A percentile compares a stretch with the other conserved stretches of the same genome.
These are phyloP conservation scores for Ichneumoninae sp. DNA, from an alignment of 2,888 invertebrate species.

Conservation along the genomic window DNA sequence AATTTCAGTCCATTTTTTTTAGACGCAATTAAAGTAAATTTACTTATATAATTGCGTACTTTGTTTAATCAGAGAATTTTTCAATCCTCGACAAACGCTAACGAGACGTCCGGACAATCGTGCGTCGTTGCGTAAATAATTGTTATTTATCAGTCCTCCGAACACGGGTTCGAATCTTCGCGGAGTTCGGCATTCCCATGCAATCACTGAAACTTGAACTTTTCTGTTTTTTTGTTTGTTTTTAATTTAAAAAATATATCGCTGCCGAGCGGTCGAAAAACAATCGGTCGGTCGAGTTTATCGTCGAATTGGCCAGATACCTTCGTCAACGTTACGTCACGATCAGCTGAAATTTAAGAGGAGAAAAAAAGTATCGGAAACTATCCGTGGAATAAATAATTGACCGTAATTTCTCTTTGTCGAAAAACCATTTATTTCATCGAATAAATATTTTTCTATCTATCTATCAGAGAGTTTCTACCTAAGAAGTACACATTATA, in stretches of 20 bases:
- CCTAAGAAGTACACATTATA: conserved; percentile 82
- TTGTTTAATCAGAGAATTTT: neutral
- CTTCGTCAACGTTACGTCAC: neutral
- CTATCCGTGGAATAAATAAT: neutral
- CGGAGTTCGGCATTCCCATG: neutral
- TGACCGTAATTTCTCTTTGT: conserved; percentile 66
- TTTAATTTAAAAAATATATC: conserved; percentile 22
- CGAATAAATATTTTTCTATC: conserved; percentile 83
- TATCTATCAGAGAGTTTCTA: conserved; percentile 76
- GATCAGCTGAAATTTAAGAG: neutral
- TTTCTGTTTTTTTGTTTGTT: neutral
- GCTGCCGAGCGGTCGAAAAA: conserved; percentile 6
- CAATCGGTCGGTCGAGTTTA: conserved; percentile 27
- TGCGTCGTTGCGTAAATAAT: neutral
- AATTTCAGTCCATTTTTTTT: neutral
- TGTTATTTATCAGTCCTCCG: neutral
- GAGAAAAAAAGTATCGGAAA: neutral
- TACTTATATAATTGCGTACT: neutral
- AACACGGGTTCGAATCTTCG: neutral
- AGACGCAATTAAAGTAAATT: neutral
- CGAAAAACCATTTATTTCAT: conserved; percentile 82
- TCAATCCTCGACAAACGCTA: neutral
- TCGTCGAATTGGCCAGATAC: conserved; percentile 22
- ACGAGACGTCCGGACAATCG: neutral
- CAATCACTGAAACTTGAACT: neutral